These are phyloP conservation scores for Pedicia rivosa DNA, from an alignment of 2,888 invertebrate species.

Conservation along the genomic window DNA sequence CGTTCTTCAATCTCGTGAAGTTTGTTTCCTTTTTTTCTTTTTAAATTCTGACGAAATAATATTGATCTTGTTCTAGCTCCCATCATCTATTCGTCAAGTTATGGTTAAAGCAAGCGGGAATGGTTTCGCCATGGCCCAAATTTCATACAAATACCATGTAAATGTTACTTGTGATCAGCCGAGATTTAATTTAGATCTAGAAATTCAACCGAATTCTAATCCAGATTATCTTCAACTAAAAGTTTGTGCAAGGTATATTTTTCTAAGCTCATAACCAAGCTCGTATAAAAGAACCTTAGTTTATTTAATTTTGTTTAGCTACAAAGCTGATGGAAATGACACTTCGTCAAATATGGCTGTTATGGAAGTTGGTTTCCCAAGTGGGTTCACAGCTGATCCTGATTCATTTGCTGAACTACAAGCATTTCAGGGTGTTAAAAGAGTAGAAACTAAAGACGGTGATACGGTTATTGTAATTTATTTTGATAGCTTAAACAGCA, in stretches of 20 bases:
- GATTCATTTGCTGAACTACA: slow-evolving; percentile 48
- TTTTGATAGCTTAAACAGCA: slow-evolving; percentile 45
- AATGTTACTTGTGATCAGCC: slow-evolving; percentile 81
- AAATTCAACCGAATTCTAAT: slow-evolving; percentile 66
- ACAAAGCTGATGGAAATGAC: slow-evolving; percentile 24
- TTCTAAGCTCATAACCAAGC: too few species aligned
- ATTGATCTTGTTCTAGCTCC: too few species aligned
- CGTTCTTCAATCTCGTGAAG: slow-evolving; percentile 65
- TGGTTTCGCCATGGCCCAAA: slow-evolving; percentile 62
- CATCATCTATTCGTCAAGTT: slow-evolving; percentile 37
- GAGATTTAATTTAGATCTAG: slow-evolving; percentile 69
- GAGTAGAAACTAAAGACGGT: slow-evolving; percentile 50
- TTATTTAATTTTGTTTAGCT: too few species aligned
- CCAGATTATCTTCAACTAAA: slow-evolving; percentile 61
- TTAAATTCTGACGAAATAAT: not conserved
- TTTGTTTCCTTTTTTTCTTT: too few species aligned
- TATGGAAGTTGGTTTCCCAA: slow-evolving; percentile 76
- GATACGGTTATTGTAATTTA: slow-evolving; percentile 49
- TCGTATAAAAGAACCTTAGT: too few species aligned
- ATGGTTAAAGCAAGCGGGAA: slow-evolving; percentile 62
- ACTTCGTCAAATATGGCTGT: slow-evolving; percentile 74
- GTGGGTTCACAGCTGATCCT: slow-evolving; percentile 59
- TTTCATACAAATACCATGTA: slow-evolving; percentile 66
- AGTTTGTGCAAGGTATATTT: slow-evolving; percentile 54
- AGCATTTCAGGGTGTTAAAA: slow-evolving; percentile 31